Conservation (phyloP, 2,797 vertebrate species). For the Sebastes diaconus region DNA sequence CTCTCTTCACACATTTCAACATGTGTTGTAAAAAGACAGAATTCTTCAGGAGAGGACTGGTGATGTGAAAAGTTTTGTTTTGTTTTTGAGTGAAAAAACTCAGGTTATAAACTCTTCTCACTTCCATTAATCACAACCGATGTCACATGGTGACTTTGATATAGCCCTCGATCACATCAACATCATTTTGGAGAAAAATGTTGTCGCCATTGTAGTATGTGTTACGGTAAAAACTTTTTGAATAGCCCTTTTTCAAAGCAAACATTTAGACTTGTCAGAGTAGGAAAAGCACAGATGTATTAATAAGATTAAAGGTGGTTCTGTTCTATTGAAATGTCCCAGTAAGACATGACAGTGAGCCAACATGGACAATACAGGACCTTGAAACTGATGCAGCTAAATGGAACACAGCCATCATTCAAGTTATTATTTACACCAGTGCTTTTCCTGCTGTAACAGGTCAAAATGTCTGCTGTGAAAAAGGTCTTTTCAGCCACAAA, state of each 20-base stretch:
- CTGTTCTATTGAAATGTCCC: too few relatives aligned
- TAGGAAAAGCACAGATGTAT: too few relatives aligned
- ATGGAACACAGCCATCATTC: not conserved
- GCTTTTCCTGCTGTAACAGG: not conserved
- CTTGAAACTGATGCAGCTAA: not conserved
- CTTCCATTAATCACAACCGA: too few relatives aligned
- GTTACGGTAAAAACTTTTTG: too few relatives aligned
- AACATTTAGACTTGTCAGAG: too few relatives aligned
- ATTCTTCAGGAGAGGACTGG: not conserved
- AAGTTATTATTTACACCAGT: not conserved
- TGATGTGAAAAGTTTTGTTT: not conserved
- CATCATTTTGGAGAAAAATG: too few relatives aligned
- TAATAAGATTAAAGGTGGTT: too few relatives aligned
- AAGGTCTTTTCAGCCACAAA: not conserved
- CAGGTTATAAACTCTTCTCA: not conserved
- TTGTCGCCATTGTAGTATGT: too few relatives aligned
- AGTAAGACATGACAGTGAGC: not conserved
- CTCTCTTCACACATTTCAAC: not conserved
- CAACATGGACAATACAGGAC: not conserved
- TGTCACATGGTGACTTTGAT: too few relatives aligned
- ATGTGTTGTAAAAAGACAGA: not conserved
- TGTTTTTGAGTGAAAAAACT: not conserved
- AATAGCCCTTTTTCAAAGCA: too few relatives aligned
- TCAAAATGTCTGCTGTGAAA: not conserved
- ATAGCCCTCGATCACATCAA: too few relatives aligned